These are phyloP conservation scores for Rhagonycha fulva DNA, from an alignment of 2,888 invertebrate genomes.

Conservation along the genomic window DNA sequence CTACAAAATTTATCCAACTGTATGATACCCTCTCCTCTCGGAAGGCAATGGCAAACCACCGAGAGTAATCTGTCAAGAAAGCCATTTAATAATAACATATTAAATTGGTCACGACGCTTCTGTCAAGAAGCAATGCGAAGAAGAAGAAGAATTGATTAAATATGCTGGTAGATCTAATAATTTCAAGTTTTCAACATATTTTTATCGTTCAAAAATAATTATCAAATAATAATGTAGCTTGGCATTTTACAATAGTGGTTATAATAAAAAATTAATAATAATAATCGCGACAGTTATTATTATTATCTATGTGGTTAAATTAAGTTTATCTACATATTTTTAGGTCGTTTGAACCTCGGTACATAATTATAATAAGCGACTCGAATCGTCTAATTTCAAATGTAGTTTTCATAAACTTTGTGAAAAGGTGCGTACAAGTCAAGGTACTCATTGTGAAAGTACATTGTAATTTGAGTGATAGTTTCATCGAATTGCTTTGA, in stretches of 20 bases:
- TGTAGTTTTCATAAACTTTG: slow-evolving; percentile 1
- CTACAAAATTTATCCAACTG: too few relatives aligned
- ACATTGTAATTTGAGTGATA: slow-evolving; percentile 21
- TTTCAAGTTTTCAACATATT: not conserved
- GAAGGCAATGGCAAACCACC: too few relatives aligned
- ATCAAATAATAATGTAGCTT: not conserved
- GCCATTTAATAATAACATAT: too few relatives aligned
- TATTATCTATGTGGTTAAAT: not conserved
- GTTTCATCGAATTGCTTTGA: slow-evolving; percentile 30
- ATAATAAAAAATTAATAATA: too few relatives aligned
- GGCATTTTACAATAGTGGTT: not conserved
- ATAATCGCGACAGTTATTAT: not conserved
- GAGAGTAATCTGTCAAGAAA: too few relatives aligned
- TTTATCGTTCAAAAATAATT: not conserved
- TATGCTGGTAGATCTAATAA: not conserved
- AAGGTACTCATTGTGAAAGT: slow-evolving; percentile 12
- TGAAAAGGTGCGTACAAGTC: slow-evolving; percentile 13
- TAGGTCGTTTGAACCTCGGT: slow-evolving; percentile 20
- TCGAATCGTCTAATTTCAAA: slow-evolving; percentile 5
- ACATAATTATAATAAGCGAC: slow-evolving; percentile 3
- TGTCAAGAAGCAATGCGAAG: too few relatives aligned
- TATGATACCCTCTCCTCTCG: too few relatives aligned
- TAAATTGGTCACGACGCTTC: too few relatives aligned
- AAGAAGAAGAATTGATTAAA: too few relatives aligned
- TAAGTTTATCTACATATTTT: slow-evolving; percentile 9